Percentiles rank a stretch among this genome's conserved stretches.
Evolutionary conservation across 2,888 invertebrate species (phyloP).

Genomic region (Netelia virgata): DNA sequence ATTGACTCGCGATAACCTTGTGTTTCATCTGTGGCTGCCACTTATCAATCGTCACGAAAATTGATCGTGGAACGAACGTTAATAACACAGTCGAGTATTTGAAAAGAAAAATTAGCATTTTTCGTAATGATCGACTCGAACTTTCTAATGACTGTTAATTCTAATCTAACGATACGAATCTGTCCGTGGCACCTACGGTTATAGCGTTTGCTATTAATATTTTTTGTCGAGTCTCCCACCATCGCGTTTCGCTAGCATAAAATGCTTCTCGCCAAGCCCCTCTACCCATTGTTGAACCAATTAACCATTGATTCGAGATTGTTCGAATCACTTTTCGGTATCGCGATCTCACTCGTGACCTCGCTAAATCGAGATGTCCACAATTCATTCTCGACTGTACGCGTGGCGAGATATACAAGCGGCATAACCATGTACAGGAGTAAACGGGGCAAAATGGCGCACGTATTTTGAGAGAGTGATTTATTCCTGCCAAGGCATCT

Average conservation of each 20-base stretch:
- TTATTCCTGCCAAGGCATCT: neutral
- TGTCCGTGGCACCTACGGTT: neutral
- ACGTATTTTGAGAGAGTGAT: neutral
- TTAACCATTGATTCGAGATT: slow-evolving; percentile 21
- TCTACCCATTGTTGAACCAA: neutral
- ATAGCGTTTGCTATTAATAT: slow-evolving; percentile 1
- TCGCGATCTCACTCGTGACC: slow-evolving; percentile 2
- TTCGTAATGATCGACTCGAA: slow-evolving; percentile 25
- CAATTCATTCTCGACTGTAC: slow-evolving; percentile 16
- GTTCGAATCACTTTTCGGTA: slow-evolving; percentile 28
- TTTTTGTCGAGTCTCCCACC: neutral
- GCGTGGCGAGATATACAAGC: neutral
- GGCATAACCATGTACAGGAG: neutral
- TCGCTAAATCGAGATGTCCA: slow-evolving; percentile 10
- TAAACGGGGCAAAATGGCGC: neutral
- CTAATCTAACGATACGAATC: slow-evolving; percentile 27
- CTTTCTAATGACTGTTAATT: slow-evolving; percentile 42
- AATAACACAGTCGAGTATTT: neutral
- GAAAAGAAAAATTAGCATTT: slow-evolving; percentile 24
- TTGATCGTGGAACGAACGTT: slow-evolving; percentile 11
- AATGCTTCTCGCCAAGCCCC: neutral
- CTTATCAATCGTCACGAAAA: slow-evolving; percentile 5
- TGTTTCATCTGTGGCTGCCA: neutral
- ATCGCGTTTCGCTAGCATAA: neutral
- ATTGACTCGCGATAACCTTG: neutral